phyloP scores from a whole-genome alignment of 2,888 invertebrate species.

The Sialis lutaria region DNA sequence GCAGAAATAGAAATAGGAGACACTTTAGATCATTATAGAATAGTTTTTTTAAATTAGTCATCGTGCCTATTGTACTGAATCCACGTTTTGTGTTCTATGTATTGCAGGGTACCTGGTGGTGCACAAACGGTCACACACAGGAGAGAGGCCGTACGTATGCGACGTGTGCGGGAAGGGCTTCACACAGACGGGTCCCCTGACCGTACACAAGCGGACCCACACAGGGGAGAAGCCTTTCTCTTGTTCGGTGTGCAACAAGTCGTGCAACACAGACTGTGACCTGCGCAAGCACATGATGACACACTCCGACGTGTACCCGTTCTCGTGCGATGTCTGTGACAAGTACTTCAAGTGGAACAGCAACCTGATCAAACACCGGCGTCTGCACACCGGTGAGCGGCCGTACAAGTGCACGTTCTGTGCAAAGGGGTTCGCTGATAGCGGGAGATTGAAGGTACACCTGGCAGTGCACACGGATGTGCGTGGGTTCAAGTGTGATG shows the following conservation, averaged over 20 bases:
- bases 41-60: no score
- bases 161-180: constrained; percentile 3
- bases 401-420: constrained; percentile 1
- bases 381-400: constrained; percentile 1
- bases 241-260: constrained; percentile 1
- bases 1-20: no score
- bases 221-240: constrained; percentile 4
- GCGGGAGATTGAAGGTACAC: constrained; percentile 2
- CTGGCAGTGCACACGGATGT: constrained; percentile 1
- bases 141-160: constrained; percentile 3
- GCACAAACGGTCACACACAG: constrained; percentile 4
- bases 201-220: constrained; percentile 3
- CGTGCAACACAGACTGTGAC: constrained; percentile 3
- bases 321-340: not conserved
- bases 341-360: constrained; percentile 5
- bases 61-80: no score
- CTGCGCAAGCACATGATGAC: constrained; percentile 5
- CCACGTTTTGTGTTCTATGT: not conserved
- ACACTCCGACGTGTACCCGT: constrained; percentile 1
- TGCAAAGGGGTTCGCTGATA: not conserved
- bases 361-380: constrained; percentile 1
- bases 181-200: constrained; percentile 2
- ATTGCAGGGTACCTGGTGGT: not conserved
- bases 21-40: no score
- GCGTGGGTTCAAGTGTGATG: constrained; percentile 1